Evolutionary conservation across 2,797 vertebrate genomes (phyloP), one percentile per base, ranked within the genome.

Genomic region (Peromyscus nudipes): DNA sequence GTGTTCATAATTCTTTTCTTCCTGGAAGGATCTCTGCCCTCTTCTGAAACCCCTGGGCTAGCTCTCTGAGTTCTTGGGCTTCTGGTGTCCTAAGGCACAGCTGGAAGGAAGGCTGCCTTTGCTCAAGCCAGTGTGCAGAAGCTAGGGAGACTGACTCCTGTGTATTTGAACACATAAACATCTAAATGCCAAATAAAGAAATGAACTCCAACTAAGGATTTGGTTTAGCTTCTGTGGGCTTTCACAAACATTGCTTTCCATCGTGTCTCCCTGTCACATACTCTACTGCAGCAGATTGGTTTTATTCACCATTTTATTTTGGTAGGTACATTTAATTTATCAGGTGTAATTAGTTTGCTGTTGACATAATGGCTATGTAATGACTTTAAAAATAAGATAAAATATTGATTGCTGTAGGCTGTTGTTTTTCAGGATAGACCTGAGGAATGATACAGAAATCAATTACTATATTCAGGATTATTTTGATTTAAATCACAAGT

Each of bases 401-500:
- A 94, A 64, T 92, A 91, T 34, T 83, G 89, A 96, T 95, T 91
- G 57, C 62, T 52, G 1, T 43, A 13, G 21, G 31, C 65, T 89
- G 69, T 86, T 80, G 31, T 67, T 94, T 96, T 96, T 87, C 62
- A 96, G 21, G 57, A 27, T 79, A 69, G 79, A 64, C 57, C 55
- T 4, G 37, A 95, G 57, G 88, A 83, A 92, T 92, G 82, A 82
- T 83, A 79, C 34, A 75, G 96, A 91, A 97, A 83, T 96, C 90
- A 88, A 3, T 95, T 83, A 91, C 31, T 93, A 17, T 92, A 65
- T 81, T 96, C 69, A 89, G 89, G 79, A 34, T 82, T 75, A 71
- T 90, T 89, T 87, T 96, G 49, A 86, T 93, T 94, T 91, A 95
- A 95, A 57, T 96, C 23, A 95, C 81, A 94, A 92, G 43, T 65